Percentiles rank a stretch among this genome's conserved stretches.
phyloP scores from a whole-genome alignment of 2,888 invertebrate genomes.

The Heliconius erato region DNA sequence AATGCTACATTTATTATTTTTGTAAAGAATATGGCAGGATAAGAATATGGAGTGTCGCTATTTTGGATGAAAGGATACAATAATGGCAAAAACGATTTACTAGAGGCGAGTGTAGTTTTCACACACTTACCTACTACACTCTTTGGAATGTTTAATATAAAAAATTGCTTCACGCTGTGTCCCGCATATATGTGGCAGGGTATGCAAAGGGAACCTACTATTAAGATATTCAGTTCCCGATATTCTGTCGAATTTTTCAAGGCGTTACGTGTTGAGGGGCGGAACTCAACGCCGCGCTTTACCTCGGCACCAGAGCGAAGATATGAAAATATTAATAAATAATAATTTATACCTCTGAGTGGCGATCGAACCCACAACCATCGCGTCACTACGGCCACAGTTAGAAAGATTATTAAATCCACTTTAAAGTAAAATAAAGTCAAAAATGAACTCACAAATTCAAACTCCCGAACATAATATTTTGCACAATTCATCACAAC shows the following conservation, averaged over 20 bases:
- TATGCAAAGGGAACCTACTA: background rate
- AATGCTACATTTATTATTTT: too few species aligned
- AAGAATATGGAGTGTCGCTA: too few species aligned
- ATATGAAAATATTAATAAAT: background rate
- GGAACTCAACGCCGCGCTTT: background rate
- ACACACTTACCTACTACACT: too few species aligned
- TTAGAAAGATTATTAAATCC: background rate
- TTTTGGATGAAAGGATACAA: too few species aligned
- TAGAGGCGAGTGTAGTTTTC: too few species aligned
- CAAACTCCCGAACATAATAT: background rate
- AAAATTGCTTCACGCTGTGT: too few species aligned
- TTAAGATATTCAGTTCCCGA: background rate
- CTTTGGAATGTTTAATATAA: too few species aligned
- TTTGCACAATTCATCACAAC: constrained; percentile 13
- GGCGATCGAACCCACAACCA: background rate
- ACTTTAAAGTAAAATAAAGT: background rate
- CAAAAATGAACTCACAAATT: background rate
- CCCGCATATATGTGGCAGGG: too few species aligned
- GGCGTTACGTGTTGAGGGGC: background rate
- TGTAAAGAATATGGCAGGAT: too few species aligned
- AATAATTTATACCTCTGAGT: background rate
- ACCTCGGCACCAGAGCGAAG: background rate
- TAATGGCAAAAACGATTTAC: too few species aligned
- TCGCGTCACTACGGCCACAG: background rate
- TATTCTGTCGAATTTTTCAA: background rate